Evolutionary conservation across 64 coral and sea anemone species (phyloP), one percentile per base, ranked within the genome.

Genomic region (Actinia equina): DNA sequence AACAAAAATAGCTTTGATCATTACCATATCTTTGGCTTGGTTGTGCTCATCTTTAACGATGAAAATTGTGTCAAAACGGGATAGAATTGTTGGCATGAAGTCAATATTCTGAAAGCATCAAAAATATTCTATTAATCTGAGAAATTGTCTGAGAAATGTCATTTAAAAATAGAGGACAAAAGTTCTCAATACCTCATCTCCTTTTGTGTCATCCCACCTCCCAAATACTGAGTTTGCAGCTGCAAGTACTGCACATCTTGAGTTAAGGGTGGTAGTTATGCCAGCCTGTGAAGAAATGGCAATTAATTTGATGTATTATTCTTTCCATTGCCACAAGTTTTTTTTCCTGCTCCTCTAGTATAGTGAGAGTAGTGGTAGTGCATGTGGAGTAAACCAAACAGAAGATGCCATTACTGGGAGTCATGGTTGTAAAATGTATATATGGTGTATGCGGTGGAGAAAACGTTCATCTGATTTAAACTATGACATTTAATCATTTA

Each of bases 21-120:
- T 57, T 83, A 99, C 97, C 88, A 99, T 95, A 85, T 99, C 93
- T 83, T 99, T 99, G 44, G 71, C 80, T 77, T 99, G 93, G 84
- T 99, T 90, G 91, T 99, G 97, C 90, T 91, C 97, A 91, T 99
- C 97, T 88, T 99, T 99, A n/a, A 99, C 93, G 80, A 99, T 99
- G 53, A 95, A 99, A 78, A 99, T 99, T 61, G 89, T 99, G 54
- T 99, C 97, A 93, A 99, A 99, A 86, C 97, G 91, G 15, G 97
- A 99, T 76, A 99, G 80, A 71, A 99, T 99, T 43, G 97, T 99
- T 46, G 97, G 97, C 97, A 99, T 99, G 74, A 99, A 99, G 88
- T 99, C 93, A 64, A 99, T 99, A 76, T 99, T 99, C 97, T 99
- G 57, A 64, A 89, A 83, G 23, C 4, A 43, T 61, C 17, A 49